Conservation (phyloP, 2,113 vertebrate genomes). For the Pseudonaja textilis region DNA sequence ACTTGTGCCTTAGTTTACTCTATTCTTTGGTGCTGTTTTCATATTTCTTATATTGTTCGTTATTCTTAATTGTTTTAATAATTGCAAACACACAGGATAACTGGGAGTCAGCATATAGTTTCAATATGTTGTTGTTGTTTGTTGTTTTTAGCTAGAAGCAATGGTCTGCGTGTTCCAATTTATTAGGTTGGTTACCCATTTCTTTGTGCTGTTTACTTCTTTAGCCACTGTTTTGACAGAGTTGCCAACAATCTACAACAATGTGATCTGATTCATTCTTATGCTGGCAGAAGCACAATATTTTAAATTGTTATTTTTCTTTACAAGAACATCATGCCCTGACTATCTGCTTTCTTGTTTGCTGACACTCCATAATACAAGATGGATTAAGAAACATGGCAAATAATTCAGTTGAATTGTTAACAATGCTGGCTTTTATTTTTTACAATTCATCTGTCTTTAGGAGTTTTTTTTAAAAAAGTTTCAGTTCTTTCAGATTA, state of each 20-base stretch:
- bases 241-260: not conserved
- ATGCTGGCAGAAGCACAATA: not conserved
- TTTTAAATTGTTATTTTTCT: not conserved
- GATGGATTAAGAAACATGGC: not conserved
- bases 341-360: not conserved
- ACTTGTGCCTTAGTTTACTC: not conserved
- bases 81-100: not conserved
- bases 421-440: not conserved
- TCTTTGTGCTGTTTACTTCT: not conserved
- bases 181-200: not conserved
- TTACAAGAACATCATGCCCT: not conserved
- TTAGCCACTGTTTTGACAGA: not conserved
- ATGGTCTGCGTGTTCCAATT: not conserved
- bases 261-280: not conserved
- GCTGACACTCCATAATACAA: not conserved
- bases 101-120: not conserved
- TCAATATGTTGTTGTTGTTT: not conserved
- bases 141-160: not conserved
- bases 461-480: not conserved
- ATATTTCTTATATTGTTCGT: not conserved
- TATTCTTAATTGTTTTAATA: not conserved
- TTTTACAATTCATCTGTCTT: slow-evolving; percentile 3
- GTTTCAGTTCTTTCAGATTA: not conserved
- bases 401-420: not conserved
- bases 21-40: not conserved